Evolutionary conservation across 2,113 vertebrate species (phyloP).

Genomic region (Eudorcas thomsonii): DNA sequence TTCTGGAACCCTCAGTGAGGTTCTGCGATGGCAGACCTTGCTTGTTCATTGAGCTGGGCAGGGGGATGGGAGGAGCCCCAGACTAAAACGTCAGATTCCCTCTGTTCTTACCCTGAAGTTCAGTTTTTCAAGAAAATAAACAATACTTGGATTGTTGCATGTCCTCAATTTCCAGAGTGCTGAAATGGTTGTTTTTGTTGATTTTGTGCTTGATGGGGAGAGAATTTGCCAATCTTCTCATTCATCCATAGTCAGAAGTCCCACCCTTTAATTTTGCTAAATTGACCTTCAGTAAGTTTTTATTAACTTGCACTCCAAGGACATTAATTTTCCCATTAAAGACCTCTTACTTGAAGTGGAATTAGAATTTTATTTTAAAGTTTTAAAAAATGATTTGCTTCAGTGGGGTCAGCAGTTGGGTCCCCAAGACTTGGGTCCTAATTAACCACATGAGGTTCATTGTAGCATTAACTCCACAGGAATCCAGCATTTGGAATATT

Average conservation of each 20-base stretch:
- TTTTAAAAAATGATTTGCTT: neutral
- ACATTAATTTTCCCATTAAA: neutral
- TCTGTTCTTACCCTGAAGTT: neutral
- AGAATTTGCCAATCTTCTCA: neutral
- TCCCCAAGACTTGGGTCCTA: neutral
- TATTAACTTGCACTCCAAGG: neutral
- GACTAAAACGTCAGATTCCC: neutral
- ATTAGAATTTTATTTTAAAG: neutral
- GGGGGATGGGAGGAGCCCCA: rapidly evolving
- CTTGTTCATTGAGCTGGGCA: neutral
- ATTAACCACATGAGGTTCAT: neutral
- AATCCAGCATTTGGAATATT: neutral
- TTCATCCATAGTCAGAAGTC: neutral
- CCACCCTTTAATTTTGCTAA: neutral
- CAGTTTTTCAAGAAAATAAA: neutral
- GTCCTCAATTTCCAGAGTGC: neutral
- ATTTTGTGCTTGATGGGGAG: neutral
- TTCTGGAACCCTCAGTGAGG: neutral
- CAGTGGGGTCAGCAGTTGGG: neutral
- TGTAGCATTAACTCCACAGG: neutral
- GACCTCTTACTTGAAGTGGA: neutral
- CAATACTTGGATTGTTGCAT: neutral
- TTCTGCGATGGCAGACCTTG: neutral
- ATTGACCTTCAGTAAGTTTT: neutral
- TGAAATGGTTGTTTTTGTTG: neutral